Evolutionary conservation across 2,888 invertebrate genomes (phyloP).

Genomic region (Thymelicus sylvestris): DNA sequence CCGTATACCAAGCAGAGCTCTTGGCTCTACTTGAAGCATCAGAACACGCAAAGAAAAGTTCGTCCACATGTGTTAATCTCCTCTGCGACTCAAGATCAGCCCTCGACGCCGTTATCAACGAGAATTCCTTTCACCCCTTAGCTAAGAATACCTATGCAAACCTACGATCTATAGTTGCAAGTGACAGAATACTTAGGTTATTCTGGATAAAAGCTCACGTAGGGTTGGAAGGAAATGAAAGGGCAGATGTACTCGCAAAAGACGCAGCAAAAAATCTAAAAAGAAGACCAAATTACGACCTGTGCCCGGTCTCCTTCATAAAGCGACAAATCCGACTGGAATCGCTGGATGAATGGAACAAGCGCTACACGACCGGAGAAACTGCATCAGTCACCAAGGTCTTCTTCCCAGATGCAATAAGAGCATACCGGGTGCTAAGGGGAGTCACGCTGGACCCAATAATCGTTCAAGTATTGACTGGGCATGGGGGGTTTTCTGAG

Average conservation of each 20-base stretch:
- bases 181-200: background rate
- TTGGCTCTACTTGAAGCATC: background rate
- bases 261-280: slow-evolving; percentile 11
- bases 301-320: background rate
- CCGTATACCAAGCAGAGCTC: background rate
- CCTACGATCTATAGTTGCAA: background rate
- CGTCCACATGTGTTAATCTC: background rate
- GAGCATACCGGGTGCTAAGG: background rate
- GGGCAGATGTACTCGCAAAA: slow-evolving; percentile 33
- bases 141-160: background rate
- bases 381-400: background rate
- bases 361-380: background rate
- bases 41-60: background rate
- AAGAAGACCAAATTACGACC: slow-evolving; percentile 11
- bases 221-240: slow-evolving; percentile 33
- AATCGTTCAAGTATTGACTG: slow-evolving; percentile 26
- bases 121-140: background rate
- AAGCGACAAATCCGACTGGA: background rate
- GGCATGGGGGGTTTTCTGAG: slow-evolving; percentile 36
- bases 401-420: slow-evolving; percentile 8
- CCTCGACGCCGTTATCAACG: background rate
- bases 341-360: slow-evolving; percentile 1
- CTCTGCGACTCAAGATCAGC: background rate
- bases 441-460: background rate
- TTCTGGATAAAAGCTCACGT: slow-evolving; percentile 36